These are phyloP conservation scores for Montipora capricornis DNA, from an alignment of 64 coral and sea anemone genomes.

Conservation along the genomic window DNA sequence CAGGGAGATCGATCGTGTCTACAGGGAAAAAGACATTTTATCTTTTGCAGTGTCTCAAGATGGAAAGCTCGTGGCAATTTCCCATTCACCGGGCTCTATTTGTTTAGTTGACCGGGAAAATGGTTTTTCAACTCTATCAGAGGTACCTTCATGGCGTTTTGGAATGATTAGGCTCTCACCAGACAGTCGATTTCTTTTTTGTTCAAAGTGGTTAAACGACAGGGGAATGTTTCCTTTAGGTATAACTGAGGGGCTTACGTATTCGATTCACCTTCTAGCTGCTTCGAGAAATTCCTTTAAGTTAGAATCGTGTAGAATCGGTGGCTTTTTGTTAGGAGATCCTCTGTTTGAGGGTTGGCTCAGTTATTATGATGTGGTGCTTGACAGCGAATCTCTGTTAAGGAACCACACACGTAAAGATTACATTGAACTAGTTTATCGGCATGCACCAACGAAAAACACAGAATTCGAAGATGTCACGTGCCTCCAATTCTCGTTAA, in stretches of 20 bases:
- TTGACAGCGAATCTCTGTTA: too few species aligned
- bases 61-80: neutral
- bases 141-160: neutral
- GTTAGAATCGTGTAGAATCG: too few species aligned
- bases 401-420: neutral
- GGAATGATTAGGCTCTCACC: neutral
- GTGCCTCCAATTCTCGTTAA: too few species aligned
- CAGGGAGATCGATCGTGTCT: neutral
- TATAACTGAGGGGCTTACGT: too few species aligned
- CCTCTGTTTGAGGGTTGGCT: too few species aligned
- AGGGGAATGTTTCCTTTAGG: too few species aligned
- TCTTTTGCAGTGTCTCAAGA: neutral
- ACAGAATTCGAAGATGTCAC: too few species aligned
- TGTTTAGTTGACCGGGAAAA: neutral
- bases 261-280: too few species aligned
- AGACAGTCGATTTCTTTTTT: neutral
- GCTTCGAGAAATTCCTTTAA: too few species aligned
- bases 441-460: too few species aligned
- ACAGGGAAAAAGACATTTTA: neutral
- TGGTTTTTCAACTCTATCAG: neutral
- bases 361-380: too few species aligned
- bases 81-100: constrained; percentile 1
- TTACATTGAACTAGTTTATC: too few species aligned
- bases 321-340: neutral
- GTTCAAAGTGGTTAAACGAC: neutral